phyloP scores from a whole-genome alignment of 1,140 invertebrate species.

The Leptinotarsa lineolata region DNA sequence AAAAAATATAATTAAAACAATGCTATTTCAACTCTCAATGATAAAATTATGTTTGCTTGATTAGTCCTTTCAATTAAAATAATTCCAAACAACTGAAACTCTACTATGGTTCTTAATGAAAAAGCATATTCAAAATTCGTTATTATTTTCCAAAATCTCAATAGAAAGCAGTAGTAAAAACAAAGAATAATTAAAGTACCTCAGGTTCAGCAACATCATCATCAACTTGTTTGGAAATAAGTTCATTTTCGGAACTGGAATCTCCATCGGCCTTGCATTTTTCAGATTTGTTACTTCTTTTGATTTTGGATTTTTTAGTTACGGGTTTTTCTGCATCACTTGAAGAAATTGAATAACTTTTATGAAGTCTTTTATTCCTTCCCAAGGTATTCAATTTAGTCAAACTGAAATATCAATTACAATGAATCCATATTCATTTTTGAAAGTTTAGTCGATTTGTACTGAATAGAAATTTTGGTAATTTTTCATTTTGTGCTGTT shows the following conservation, averaged over 20 bases:
- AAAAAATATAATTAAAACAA: too few relatives aligned
- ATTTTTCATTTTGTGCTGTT: too few relatives aligned
- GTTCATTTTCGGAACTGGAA: background rate
- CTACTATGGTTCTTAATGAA: background rate
- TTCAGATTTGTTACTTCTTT: slow-evolving; percentile 1
- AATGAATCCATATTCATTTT: too few relatives aligned
- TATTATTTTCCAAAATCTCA: background rate
- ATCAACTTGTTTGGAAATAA: background rate
- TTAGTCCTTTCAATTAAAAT: too few relatives aligned
- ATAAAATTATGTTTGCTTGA: too few relatives aligned
- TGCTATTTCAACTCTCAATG: too few relatives aligned
- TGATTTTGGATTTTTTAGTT: slow-evolving; percentile 21
- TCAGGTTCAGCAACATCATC: background rate
- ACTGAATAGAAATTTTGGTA: too few relatives aligned
- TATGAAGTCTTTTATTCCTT: slow-evolving; percentile 13
- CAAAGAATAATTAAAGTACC: background rate
- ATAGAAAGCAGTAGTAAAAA: background rate
- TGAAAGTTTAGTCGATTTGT: too few relatives aligned
- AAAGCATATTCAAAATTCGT: background rate
- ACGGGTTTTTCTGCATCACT: background rate
- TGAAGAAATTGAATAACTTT: slow-evolving; percentile 10
- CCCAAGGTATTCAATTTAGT: slow-evolving; percentile 5
- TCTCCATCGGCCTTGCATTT: background rate
- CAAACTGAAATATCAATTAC: background rate
- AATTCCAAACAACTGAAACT: background rate